Base-by-base conservation (phyloP, 2,888 invertebrate species). In the Scaptodrosophila latifasciaeformis region DNA sequence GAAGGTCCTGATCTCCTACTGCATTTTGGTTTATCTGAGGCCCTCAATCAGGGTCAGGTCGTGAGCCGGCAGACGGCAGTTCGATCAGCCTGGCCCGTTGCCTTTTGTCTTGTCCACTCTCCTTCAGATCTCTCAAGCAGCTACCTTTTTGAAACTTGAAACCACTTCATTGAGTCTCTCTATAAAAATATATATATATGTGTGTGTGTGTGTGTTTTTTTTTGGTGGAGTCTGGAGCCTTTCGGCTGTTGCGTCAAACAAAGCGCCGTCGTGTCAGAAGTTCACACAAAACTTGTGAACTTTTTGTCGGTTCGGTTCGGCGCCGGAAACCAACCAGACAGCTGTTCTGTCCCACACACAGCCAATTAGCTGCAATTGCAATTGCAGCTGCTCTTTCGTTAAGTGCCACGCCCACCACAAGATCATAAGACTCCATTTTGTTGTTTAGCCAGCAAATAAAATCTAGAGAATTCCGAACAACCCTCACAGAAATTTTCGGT, bases 271-370 rank as follows among this genome's bases (percentile, higher is more conserved):
- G 69, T 76, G 76, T 71, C 72, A 67, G 69, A 54, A 71, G 59
- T 71, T 71, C 76, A 76, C 69, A 70, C 69, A 76, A 71, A 71
- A 68, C 72, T 70, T 76, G 69, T 70, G 69, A 70, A 70, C 61
- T 70, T 60, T 37, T 62, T 54, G 49, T 35, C 54, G 44, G 37
- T 46, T 37, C 37, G 39, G 9, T 42, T 46, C 67, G 74, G 62
- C 67, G 70, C 67, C 67, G 74, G 67, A 67, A 72, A 58, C 49
- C 39, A 49, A n/a, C 37, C 67, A 74, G 67, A 70, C 67, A 48
- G 35, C 42, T 19, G 39, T 4, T 3, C 9, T 6, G 5, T 13
- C 5, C 40, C 6, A 24, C n/a, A 4, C 10, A 7, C 39, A 19
- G 39, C 18, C n/a, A n/a, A n/a, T n/a, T n/a, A n/a, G n/a, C n/a